These are phyloP conservation scores for Takifugu rubripes DNA, from an alignment of 2,797 vertebrate species.

Conservation along the genomic window DNA sequence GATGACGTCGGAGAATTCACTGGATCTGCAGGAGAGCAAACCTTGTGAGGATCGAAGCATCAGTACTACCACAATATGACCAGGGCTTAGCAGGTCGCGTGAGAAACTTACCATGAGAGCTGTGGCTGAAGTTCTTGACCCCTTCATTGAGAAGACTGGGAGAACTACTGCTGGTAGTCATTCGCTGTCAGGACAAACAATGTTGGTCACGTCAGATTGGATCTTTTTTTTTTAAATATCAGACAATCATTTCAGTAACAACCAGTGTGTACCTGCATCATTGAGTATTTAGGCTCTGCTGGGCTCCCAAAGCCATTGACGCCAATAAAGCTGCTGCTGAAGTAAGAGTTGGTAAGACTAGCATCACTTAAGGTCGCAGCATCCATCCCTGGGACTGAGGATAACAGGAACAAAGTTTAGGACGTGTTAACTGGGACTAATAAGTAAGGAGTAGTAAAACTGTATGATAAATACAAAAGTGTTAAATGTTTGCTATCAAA, in stretches of 20 bases:
- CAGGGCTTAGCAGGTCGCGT: not conserved
- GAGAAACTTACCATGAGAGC: constrained; percentile 84
- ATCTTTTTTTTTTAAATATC: not conserved
- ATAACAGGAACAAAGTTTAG: constrained; percentile 31
- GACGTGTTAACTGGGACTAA: not conserved
- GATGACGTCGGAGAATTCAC: constrained; percentile 93
- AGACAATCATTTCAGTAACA: not conserved
- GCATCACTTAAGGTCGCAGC: constrained; percentile 86
- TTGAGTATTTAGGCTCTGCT: constrained; percentile 93
- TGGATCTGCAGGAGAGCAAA: constrained; percentile 79
- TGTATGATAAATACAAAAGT: not conserved
- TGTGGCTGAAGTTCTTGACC: constrained; percentile 95
- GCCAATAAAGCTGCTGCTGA: constrained; percentile 99
- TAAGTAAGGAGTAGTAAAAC: not conserved
- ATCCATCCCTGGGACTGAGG: constrained; percentile 93
- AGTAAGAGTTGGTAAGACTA: constrained; percentile 97
- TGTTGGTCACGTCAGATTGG: no score
- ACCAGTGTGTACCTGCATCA: constrained; percentile 88
- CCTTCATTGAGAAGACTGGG: constrained; percentile 97
- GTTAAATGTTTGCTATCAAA: no score
- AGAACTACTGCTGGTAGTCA: constrained; percentile 98
- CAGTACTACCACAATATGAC: not conserved
- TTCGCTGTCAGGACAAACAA: constrained; percentile 78
- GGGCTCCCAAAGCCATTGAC: constrained; percentile 99
- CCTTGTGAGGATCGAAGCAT: constrained; percentile 1